phyloP scores from a whole-genome alignment of 2,797 vertebrate genomes.

The Ctenopoma multispine region DNA sequence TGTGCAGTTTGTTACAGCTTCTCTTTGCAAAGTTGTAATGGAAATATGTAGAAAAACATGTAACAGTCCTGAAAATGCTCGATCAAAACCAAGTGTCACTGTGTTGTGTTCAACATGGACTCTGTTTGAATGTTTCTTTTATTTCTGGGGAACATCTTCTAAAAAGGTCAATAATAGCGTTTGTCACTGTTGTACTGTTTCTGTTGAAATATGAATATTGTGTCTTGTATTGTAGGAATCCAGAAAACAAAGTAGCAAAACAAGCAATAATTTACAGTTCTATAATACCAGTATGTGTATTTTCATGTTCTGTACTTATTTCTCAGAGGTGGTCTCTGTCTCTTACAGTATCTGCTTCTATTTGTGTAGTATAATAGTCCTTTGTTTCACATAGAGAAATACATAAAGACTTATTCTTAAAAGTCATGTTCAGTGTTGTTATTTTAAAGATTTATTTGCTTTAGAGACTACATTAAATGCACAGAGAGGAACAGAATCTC shows the following conservation, averaged over 20 bases:
- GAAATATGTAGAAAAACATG: conserved; percentile 47
- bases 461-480: neutral
- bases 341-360: conserved; percentile 83
- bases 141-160: conserved; percentile 70
- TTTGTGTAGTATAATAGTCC: conserved; percentile 86
- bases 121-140: conserved; percentile 77
- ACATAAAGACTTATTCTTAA: conserved; percentile 86
- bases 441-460: conserved; percentile 44
- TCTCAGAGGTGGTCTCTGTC: conserved; percentile 82
- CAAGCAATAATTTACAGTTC: conserved; percentile 88
- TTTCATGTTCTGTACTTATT: conserved; percentile 83
- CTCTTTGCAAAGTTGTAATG: conserved; percentile 77
- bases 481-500: conserved; percentile 5
- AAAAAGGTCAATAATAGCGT: conserved; percentile 78
- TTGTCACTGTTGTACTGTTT: conserved; percentile 83
- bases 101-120: conserved; percentile 80
- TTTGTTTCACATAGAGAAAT: conserved; percentile 85
- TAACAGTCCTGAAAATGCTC: conserved; percentile 73
- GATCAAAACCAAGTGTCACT: conserved; percentile 73
- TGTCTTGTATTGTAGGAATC: conserved; percentile 85
- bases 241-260: conserved; percentile 86
- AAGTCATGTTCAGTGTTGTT: conserved; percentile 70
- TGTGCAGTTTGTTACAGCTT: conserved; percentile 79
- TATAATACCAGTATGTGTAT: conserved; percentile 81
- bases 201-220: conserved; percentile 84